Evolutionary conservation across 2,113 vertebrate species (phyloP).

Genomic region (Falco punctatus): DNA sequence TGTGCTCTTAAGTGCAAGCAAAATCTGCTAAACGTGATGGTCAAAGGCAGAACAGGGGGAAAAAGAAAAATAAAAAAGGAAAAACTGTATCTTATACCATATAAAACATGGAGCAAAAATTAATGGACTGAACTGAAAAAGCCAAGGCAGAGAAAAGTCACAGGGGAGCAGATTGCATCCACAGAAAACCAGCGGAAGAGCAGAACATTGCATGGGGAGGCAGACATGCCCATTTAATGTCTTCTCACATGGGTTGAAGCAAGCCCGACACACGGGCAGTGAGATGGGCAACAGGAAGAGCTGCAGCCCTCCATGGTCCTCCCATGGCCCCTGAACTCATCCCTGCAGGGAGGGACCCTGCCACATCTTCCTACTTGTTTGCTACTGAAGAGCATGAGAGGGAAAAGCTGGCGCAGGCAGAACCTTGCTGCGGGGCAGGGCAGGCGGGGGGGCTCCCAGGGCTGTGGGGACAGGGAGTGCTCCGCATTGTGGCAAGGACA

Average conservation of each 20-base stretch:
- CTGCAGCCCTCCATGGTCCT: background rate
- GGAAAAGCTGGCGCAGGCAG: background rate
- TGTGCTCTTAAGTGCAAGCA: background rate
- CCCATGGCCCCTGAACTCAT: background rate
- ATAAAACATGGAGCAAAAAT: background rate
- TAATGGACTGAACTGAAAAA: background rate
- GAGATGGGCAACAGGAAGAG: background rate
- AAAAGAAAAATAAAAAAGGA: background rate
- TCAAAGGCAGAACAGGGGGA: background rate
- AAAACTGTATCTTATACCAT: accelerated
- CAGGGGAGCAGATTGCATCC: background rate
- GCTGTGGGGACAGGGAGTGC: no score
- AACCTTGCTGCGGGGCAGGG: accelerated
- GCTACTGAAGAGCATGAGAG: background rate
- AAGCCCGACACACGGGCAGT: accelerated
- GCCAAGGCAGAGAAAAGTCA: background rate
- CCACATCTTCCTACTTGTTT: background rate
- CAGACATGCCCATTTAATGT: background rate
- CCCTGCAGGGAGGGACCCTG: background rate
- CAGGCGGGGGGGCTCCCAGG: background rate
- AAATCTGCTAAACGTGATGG: background rate
- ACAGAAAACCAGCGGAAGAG: background rate
- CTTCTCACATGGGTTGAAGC: background rate
- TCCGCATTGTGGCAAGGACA: background rate
- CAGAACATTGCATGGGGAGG: background rate